Base-by-base conservation (phyloP, 2,797 vertebrate genomes). In the Rallus crepitans region DNA sequence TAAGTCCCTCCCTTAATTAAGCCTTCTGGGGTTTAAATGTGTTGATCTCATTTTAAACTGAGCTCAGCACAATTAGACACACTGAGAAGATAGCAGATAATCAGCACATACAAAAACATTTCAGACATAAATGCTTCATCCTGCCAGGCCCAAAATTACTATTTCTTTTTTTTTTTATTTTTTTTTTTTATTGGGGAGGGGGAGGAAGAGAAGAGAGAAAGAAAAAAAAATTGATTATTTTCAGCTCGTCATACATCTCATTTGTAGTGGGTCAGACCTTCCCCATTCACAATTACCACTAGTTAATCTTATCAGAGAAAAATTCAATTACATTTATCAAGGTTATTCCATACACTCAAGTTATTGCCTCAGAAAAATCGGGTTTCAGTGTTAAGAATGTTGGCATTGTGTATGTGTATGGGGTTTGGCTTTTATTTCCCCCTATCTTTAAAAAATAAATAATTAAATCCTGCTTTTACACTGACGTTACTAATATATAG, bases 251-350 rank as follows among this genome's bases (percentile, higher is more conserved):
- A 96, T 97, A 98, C 98, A 98, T 98, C 98, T 99, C 98, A 98
- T 98, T 98, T 98, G 98, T 98, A 97, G 89, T 87, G 97, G 98
- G 97, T 98, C 98, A 98, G 98, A 98, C 97, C 98, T 98, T 98
- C 97, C 97, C 97, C 97, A 98, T 98, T 98, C 98, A 99, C 98
- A 99, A 99, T 99, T 98, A 99, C 98, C 97, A 98, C 98, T 98
- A 98, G 98, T 99, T 99, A 98, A 99, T 99, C 99, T 99, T 99
- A 99, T 99, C 98, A 98, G 97, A 98, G 98, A 97, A 98, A 99
- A 99, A 99, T 99, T 99, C 99, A 99, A 99, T 99, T 99, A 99
- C 98, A 99, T 99, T 99, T 99, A 99, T 99, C 99, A 98, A 99
- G 99, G 98, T 99, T 98, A 99, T 99, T 99, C 98, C 97, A 98